These are phyloP conservation scores for Coelopa frigida DNA, from an alignment of 1,140 invertebrate species.

Conservation along the genomic window DNA sequence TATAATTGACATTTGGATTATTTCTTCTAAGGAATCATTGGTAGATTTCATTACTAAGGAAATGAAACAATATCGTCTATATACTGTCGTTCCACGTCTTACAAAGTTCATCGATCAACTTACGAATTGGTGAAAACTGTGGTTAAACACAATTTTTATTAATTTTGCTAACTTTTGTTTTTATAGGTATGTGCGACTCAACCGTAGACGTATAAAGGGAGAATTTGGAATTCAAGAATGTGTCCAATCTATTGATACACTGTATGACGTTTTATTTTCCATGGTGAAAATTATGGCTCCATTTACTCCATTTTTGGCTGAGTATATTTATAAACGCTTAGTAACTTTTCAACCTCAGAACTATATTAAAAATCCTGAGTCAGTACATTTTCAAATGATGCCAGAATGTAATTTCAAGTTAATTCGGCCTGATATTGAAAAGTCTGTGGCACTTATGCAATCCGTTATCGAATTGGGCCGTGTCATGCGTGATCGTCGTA, in stretches of 20 bases:
- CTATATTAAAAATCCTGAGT: conserved; percentile 39
- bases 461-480: conserved; percentile 90
- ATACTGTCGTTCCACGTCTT: conserved; percentile 89
- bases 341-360: conserved; percentile 36
- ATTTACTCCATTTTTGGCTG: conserved; percentile 95
- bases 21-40: conserved; percentile 92
- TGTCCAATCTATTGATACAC: conserved; percentile 73
- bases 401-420: conserved; percentile 63
- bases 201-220: conserved; percentile 86
- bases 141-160: not conserved
- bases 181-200: conserved; percentile 82
- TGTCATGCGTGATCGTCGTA: conserved; percentile 86
- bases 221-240: conserved; percentile 75
- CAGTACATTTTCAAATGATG: conserved; percentile 86
- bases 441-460: conserved; percentile 88
- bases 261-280: conserved; percentile 81
- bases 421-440: conserved; percentile 83
- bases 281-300: conserved; percentile 93
- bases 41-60: conserved; percentile 83
- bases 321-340: conserved; percentile 91
- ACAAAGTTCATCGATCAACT: conserved; percentile 96
- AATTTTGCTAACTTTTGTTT: not conserved
- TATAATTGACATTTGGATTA: conserved; percentile 96
- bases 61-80: conserved; percentile 91
- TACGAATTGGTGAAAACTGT: conserved; percentile 75